Evolutionary conservation across 2,797 vertebrate species (phyloP), one percentile per base, ranked within the genome.

Genomic region (Micropoecilia bifurca): DNA sequence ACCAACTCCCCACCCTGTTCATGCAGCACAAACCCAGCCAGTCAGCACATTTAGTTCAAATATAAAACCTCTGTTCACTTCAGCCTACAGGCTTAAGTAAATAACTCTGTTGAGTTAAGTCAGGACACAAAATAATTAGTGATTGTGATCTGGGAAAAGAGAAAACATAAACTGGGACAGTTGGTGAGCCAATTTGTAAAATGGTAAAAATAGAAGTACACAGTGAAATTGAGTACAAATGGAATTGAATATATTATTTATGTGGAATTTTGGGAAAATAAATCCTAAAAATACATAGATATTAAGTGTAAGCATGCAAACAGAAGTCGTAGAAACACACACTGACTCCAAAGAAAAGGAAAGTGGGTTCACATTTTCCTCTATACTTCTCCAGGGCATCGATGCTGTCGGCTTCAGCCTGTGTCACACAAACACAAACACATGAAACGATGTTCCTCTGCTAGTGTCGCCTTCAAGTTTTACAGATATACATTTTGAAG

Each of bases 341-440:
- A 76, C 97, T 96, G 86, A 99, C 98, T 82, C 95, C 95, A 80
- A 96, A 98, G 85, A 99, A 97, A 78, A 99, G 96, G 83, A 99
- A 99, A 61, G 97, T 96, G 13, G 98, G 99, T 89, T 98, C 95
- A 73, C 98, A 99, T 84, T 95, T 98, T 39, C 97, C 98, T 84
- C 96, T 94, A 91, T 99, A 97, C 80, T 92, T 95, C 87, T 97
- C 96, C 63, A 99, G 91, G 81, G 95, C 94, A 77, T 97, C 97
- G 47, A 97, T 95, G 80, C 94, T 94, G 82, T 99, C 97, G 74
- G 95, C 97, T 87, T 99, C 97, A 36, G 97, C 97, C 98, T 99
- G 87, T 61, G 82, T 72, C 55, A 73, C 25, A 82, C 59, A 80
- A 36, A 87, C 9, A 75, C 46, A 82, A 25, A 79, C 36, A 66